Evolutionary conservation across 2,797 vertebrate species (phyloP), one percentile per base, ranked within the genome.

Genomic region (Hypotaenidia philippensis): DNA sequence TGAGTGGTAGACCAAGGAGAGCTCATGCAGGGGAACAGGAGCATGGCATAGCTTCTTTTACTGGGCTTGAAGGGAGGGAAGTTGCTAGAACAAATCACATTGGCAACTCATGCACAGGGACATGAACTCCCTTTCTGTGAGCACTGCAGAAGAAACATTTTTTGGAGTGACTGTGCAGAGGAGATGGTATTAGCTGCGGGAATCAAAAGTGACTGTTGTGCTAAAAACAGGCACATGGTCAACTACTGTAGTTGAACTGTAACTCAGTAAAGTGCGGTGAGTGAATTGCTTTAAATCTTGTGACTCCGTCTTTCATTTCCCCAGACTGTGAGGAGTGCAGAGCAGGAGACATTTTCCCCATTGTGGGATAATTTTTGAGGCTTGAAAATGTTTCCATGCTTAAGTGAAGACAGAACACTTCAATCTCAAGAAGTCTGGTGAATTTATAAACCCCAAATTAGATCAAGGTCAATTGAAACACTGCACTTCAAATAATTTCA

Each of bases 231-330:
- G 94, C 96, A 95, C 77, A 66, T 10, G 66, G 91, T 95, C 90
- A 90, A 92, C 93, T 89, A 44, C 86, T 91, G 91, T 59, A 96
- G 93, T 13, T 92, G 77, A 90, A 89, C 63, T 94, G 94, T 96
- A 97, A 97, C 93, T 95, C 59, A 94, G 95, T 96, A 96, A 96
- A 96, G 96, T 95, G 94, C 22, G 94, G 92, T 94, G 93, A 95
- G 91, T 63, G 89, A 96, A 93, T 78, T 95, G 91, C 94, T 96
- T 93, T 81, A 90, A 95, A 83, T 92, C 94, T 94, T 95, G 74
- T 96, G 95, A 97, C 94, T 96, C 91, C 7, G 0, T 91, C 86
- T 74, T 95, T 97, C 91, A 93, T 97, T 95, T 95, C 93, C 96
- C 93, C 91, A 83, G 86, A 91, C 70, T 68, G 89, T 0, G 1